Evolutionary conservation across 2,797 vertebrate genomes (phyloP), one percentile per base, ranked within the genome.

Genomic region (Phalloptychus januarius): DNA sequence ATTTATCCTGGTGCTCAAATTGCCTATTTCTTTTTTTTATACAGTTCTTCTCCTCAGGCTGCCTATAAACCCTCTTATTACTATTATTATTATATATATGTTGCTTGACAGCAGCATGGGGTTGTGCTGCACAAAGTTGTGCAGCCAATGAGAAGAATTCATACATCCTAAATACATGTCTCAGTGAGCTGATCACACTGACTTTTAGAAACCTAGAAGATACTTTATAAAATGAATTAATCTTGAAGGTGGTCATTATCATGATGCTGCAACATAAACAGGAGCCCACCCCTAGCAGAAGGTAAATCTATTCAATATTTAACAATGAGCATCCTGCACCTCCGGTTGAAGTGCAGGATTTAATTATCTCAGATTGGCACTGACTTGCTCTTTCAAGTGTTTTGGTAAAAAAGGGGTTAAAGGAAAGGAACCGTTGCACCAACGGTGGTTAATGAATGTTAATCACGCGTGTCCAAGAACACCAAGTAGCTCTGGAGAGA

Each of bases 381-480:
- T 86, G 69, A 87, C 81, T 79, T 48, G 87, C 78, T 88, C 18
- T 83, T 83, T 77, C 85, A 82, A 75, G 77, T 72, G 76, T 78
- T 69, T 20, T 81, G 74, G 56, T 58, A 76, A 45, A 46, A 13
- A 45, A 54, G 81, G 18, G 72, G 67, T 74, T 82, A 87, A 84
- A 79, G 87, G 90, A 87, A 84, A 79, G 87, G 90, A 93, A 90
- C 79, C 81, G 5, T 82, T 86, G 84, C 76, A 81, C 87, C 18
- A 61, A 89, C 85, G 89, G 90, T 86, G 94, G 88, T 90, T 85
- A 88, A 93, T 93, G 88, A 91, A 92, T 89, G 92, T 88, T 88
- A 90, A 92, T 93, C 93, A 92, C 91, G 89, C 77, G 79, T 89
- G 82, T 84, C 87, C 87, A 89, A 70, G 25, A 88, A 93, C 93